phyloP scores from a whole-genome alignment of 2,888 invertebrate species.

The Ichneumoninae sp. region DNA sequence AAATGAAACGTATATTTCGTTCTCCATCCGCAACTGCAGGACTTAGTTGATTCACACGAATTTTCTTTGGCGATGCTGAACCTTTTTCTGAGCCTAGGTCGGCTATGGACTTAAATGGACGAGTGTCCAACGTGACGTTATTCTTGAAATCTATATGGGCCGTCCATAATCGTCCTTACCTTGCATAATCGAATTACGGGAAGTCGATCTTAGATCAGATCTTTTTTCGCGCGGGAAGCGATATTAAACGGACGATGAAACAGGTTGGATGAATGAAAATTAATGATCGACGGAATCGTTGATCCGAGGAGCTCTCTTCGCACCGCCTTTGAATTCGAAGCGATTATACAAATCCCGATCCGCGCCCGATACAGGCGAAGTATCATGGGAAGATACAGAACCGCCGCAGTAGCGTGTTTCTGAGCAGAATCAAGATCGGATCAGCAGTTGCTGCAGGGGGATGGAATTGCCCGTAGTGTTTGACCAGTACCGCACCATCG shows the following conservation, averaged over 20 bases:
- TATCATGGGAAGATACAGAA: conserved; percentile 25
- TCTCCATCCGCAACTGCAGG: too few species aligned
- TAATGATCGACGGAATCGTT: background rate
- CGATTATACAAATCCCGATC: conserved; percentile 46
- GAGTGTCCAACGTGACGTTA: too few species aligned
- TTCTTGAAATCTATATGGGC: too few species aligned
- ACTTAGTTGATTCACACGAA: too few species aligned
- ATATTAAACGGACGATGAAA: background rate
- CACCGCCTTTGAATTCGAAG: background rate
- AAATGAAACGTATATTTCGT: too few species aligned
- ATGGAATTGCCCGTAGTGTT: conserved; percentile 55
- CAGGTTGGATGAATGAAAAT: background rate
- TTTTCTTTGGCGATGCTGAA: too few species aligned
- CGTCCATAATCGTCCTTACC: too few species aligned
- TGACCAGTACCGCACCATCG: conserved; percentile 41
- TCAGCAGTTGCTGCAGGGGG: conserved; percentile 42
- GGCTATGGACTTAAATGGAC: too few species aligned
- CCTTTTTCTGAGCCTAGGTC: too few species aligned
- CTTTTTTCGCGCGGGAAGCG: background rate
- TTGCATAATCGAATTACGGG: too few species aligned
- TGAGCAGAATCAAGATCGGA: conserved; percentile 47
- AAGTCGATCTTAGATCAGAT: background rate
- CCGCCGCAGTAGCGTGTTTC: conserved; percentile 21
- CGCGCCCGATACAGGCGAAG: conserved; percentile 12
- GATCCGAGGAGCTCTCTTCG: background rate